Evolutionary conservation across 2,888 invertebrate genomes (phyloP).

Genomic region (Apodemia duryi): DNA sequence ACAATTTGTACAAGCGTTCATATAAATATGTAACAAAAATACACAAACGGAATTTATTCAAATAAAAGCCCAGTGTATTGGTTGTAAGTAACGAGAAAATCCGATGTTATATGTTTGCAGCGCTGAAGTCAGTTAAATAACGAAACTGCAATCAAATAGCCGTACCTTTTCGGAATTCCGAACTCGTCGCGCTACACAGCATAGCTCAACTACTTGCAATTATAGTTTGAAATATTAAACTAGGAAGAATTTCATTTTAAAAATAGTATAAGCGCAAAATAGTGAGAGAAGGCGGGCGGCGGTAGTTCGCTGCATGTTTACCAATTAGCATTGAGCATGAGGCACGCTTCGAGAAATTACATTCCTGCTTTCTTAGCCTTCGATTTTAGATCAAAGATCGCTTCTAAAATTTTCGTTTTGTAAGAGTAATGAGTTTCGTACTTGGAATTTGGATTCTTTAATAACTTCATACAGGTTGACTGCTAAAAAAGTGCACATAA

Average conservation of each 20-base stretch:
- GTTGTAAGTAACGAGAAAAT: constrained; percentile 11
- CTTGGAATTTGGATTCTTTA: not conserved
- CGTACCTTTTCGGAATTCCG: constrained; percentile 46
- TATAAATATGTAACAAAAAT: not conserved
- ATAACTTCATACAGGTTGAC: not conserved
- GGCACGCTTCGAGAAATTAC: constrained; percentile 38
- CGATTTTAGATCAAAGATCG: constrained; percentile 52
- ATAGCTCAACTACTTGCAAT: constrained; percentile 49
- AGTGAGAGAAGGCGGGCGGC: constrained; percentile 46
- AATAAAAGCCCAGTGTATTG: not conserved
- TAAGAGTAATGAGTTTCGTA: constrained; percentile 5
- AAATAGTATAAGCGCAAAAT: constrained; percentile 48
- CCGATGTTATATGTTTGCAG: constrained; percentile 19
- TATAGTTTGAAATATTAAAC: constrained; percentile 60
- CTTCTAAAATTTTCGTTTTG: constrained; percentile 35
- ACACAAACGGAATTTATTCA: not conserved
- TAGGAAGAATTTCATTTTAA: constrained; percentile 71
- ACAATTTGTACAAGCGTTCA: not conserved
- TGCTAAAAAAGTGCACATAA: too few relatives aligned
- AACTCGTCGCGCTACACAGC: constrained; percentile 44
- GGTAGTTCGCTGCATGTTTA: constrained; percentile 56
- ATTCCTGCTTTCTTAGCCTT: constrained; percentile 41
- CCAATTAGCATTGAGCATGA: constrained; percentile 53
- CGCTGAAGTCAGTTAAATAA: constrained; percentile 57
- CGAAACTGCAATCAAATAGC: constrained; percentile 63